Evolutionary conservation across 2,888 invertebrate genomes (phyloP).

Genomic region (Lithophane semibrunnea): DNA sequence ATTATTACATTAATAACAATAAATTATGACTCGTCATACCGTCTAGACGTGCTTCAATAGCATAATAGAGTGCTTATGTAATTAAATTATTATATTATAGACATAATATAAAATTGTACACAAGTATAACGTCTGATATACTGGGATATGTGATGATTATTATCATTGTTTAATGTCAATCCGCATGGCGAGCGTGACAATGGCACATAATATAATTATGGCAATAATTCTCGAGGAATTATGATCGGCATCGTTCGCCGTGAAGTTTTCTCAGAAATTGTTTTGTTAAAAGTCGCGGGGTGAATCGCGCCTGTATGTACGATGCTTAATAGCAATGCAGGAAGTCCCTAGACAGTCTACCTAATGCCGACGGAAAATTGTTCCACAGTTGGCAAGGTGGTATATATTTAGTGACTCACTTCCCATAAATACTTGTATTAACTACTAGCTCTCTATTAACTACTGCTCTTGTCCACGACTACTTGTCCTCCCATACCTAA

Average conservation of each 20-base stretch:
- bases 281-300: too few species aligned
- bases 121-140: neutral
- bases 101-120: neutral
- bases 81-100: conserved; percentile 3
- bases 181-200: neutral
- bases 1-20: conserved; percentile 18
- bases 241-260: too few species aligned
- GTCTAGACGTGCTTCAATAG: conserved; percentile 41
- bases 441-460: neutral
- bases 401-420: too few species aligned
- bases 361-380: neutral
- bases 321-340: neutral
- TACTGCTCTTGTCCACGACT: too few species aligned
- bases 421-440: too few species aligned
- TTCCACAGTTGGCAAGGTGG: neutral
- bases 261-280: too few species aligned
- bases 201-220: neutral
- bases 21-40: conserved; percentile 1
- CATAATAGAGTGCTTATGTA: conserved; percentile 23
- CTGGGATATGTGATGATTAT: neutral
- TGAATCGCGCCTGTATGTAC: too few species aligned
- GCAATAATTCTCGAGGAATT: neutral
- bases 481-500: too few species aligned
- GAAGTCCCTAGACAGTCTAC: neutral
- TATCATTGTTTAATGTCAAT: neutral